Evolutionary conservation across 1,140 invertebrate genomes (phyloP).

Genomic region (Conus betulinus): DNA sequence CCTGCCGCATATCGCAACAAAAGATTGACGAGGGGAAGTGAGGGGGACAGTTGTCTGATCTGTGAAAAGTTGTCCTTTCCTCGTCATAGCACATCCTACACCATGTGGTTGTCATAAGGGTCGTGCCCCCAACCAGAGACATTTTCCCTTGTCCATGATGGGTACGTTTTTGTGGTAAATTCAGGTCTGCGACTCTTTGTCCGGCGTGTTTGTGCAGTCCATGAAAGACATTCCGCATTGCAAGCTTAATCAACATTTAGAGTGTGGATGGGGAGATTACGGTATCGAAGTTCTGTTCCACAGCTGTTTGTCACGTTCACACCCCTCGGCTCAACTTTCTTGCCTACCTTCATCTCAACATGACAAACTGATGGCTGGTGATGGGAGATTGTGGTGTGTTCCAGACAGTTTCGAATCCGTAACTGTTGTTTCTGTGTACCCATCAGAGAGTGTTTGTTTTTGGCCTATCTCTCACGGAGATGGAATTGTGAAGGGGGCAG

Average conservation of each 20-base stretch:
- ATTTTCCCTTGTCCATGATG: neutral
- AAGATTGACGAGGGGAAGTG: neutral
- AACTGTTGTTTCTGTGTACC: too few species aligned
- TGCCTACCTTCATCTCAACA: neutral
- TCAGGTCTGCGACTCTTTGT: neutral
- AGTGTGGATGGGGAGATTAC: too few species aligned
- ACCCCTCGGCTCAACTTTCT: neutral
- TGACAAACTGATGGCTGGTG: neutral
- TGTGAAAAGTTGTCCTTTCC: neutral
- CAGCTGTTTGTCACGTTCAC: constrained; percentile 40
- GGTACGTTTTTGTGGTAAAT: too few species aligned
- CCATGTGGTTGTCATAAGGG: neutral
- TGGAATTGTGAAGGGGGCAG: neutral
- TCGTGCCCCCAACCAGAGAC: neutral
- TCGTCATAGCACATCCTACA: neutral
- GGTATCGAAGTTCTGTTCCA: neutral
- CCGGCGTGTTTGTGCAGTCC: too few species aligned
- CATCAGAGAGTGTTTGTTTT: too few species aligned
- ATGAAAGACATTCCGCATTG: too few species aligned
- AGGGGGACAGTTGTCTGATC: neutral
- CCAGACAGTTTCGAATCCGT: neutral
- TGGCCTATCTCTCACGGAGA: neutral
- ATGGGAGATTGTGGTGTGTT: neutral
- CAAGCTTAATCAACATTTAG: too few species aligned
- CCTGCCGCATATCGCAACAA: neutral